phyloP scores from a whole-genome alignment of 2,888 invertebrate genomes.

The Epiblema foenella region DNA sequence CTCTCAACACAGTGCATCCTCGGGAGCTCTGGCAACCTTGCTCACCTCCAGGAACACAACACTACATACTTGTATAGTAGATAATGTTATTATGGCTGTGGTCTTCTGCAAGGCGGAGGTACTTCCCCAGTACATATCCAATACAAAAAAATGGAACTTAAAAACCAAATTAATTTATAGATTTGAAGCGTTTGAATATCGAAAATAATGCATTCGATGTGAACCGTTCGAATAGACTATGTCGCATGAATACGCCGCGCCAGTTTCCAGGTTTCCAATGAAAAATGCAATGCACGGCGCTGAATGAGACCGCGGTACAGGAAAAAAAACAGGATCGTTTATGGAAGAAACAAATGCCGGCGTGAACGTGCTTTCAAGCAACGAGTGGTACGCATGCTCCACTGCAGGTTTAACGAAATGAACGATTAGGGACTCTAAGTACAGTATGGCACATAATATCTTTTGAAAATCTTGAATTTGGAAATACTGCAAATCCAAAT shows the following conservation, averaged over 20 bases:
- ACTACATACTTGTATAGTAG: no score
- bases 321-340: slow-evolving; percentile 68
- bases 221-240: slow-evolving; percentile 32
- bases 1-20: no score
- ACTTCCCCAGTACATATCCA: no score
- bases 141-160: no score
- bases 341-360: slow-evolving; percentile 66
- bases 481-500: not conserved
- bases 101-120: no score
- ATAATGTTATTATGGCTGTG: no score
- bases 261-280: slow-evolving; percentile 67
- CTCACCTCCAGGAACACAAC: no score
- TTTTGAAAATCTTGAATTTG: not conserved
- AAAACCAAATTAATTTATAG: not conserved
- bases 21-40: no score
- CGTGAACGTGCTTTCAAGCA: slow-evolving; percentile 57
- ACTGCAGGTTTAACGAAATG: no score
- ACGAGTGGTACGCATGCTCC: slow-evolving; percentile 36
- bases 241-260: slow-evolving; percentile 59
- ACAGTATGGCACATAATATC: no score
- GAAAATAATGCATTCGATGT: slow-evolving; percentile 10
- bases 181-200: not conserved
- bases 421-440: not conserved
- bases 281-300: slow-evolving; percentile 73
- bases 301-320: slow-evolving; percentile 68